A percentile compares a stretch with the other conserved stretches of the same genome.
These are phyloP conservation scores for Octonoba sinensis DNA, from an alignment of 2,888 invertebrate species.

Conservation along the genomic window DNA sequence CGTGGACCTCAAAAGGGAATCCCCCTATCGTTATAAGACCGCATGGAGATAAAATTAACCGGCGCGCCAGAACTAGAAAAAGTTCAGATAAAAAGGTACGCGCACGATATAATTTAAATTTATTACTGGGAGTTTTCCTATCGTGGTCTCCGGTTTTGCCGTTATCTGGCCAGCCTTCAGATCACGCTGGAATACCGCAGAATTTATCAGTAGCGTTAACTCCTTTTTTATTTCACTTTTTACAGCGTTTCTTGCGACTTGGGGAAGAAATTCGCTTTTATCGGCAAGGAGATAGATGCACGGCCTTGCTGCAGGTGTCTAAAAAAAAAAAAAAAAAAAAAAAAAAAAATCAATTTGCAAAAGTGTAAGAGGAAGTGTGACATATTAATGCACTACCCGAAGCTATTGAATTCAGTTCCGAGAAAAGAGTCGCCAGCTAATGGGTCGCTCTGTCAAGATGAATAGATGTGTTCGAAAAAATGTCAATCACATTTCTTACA, in stretches of 20 bases:
- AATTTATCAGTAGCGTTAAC: slow-evolving; percentile 38
- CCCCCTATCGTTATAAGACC: slow-evolving; percentile 51
- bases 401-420: background rate
- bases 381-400: too few relatives aligned
- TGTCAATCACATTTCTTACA: too few relatives aligned
- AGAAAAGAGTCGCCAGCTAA: background rate
- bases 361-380: too few relatives aligned
- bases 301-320: background rate
- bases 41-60: slow-evolving; percentile 61
- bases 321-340: background rate
- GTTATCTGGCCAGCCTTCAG: slow-evolving; percentile 49
- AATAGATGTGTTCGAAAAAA: too few relatives aligned
- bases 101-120: slow-evolving; percentile 62
- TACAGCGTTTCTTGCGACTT: slow-evolving; percentile 27
- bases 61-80: slow-evolving; percentile 31
- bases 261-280: slow-evolving; percentile 12
- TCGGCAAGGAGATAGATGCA: background rate
- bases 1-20: slow-evolving; percentile 35
- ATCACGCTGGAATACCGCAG: slow-evolving; percentile 33
- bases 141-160: slow-evolving; percentile 45
- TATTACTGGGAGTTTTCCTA: slow-evolving; percentile 61
- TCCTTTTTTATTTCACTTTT: slow-evolving; percentile 27
- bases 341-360: too few relatives aligned
- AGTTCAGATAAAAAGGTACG: slow-evolving; percentile 53
- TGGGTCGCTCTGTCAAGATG: too few relatives aligned